These are phyloP conservation scores for Anodontia alba DNA, from an alignment of 2,888 invertebrate genomes.

Conservation along the genomic window DNA sequence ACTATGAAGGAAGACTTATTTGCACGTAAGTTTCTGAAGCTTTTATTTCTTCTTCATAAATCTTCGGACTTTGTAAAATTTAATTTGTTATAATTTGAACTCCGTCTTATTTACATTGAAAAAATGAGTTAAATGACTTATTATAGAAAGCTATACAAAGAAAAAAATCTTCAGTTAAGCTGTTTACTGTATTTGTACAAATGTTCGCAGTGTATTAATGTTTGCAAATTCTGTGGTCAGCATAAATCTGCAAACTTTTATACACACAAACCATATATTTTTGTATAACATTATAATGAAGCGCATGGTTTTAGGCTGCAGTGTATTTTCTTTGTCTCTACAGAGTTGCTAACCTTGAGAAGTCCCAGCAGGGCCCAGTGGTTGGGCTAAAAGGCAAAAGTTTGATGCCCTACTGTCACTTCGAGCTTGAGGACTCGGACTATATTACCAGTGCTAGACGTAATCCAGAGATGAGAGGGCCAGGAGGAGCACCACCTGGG, in stretches of 20 bases:
- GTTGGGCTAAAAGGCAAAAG: constrained; percentile 87
- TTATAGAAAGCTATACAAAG: too few relatives aligned
- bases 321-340: background rate
- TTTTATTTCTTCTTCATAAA: background rate
- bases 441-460: constrained; percentile 86
- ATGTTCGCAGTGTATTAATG: too few relatives aligned
- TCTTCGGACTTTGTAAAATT: background rate
- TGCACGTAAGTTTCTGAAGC: constrained; percentile 79
- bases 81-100: background rate
- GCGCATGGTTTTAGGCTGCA: too few relatives aligned
- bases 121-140: too few relatives aligned
- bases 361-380: constrained; percentile 78
- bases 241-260: too few relatives aligned
- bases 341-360: constrained; percentile 83
- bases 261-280: too few relatives aligned
- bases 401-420: constrained; percentile 89
- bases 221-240: too few relatives aligned
- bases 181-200: too few relatives aligned
- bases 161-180: too few relatives aligned
- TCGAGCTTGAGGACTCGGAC: constrained; percentile 89
- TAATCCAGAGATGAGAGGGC: constrained; percentile 83
- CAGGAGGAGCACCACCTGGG: constrained; percentile 82
- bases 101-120: too few relatives aligned
- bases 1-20: constrained; percentile 83
- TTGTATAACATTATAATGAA: too few relatives aligned